Base-by-base conservation (phyloP, 2,888 invertebrate genomes). In the Coenonympha glycerion region DNA sequence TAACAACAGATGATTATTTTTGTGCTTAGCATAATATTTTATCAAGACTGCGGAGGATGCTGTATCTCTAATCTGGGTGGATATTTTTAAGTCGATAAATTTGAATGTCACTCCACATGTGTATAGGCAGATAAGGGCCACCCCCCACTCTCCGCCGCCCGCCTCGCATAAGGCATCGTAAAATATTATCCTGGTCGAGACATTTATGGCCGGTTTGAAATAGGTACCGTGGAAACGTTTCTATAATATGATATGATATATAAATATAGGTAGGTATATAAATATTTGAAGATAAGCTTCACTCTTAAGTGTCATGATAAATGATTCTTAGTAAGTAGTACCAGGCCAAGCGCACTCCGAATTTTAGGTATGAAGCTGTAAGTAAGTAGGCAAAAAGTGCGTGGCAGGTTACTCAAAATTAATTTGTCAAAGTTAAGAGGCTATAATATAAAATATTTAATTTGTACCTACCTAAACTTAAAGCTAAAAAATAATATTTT, bases 81-180 rank as follows among this genome's bases (percentile, higher is more conserved):
- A 70, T 84, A 80, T 82, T 84, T 84, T 83, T 78, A 76, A 79
- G 82, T 75, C 84, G 78, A 85, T 85, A 86, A 86, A 86, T 85
- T 85, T 80, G 78, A 76, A 71, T 84, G 85, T 83, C 85, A 79
- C 64, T 68, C 71, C 81, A 79, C 81, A 84, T 79, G 79, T 83
- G 80, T 74, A 46, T 9, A 73, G 75, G 78, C 72, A 79, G 83
- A 85, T 83, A 82, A 79, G 78, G 69, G 64, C 63, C 61, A 31
- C 31, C 31, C 31, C 31, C 56, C 57, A 40, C 53, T 39, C 60
- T 63, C 58, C 67, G 69, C 76, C 77, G 79, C 76, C 79, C 81
- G 77, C 67, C 66, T 71, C 61, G 57, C 71, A 65, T 76, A 74
- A 75, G 78, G 74, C 68, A 61, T 78, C 82, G 79, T 87, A 82